Base-by-base conservation (phyloP, 2,797 vertebrate genomes). In the Eidolon dupreanum region DNA sequence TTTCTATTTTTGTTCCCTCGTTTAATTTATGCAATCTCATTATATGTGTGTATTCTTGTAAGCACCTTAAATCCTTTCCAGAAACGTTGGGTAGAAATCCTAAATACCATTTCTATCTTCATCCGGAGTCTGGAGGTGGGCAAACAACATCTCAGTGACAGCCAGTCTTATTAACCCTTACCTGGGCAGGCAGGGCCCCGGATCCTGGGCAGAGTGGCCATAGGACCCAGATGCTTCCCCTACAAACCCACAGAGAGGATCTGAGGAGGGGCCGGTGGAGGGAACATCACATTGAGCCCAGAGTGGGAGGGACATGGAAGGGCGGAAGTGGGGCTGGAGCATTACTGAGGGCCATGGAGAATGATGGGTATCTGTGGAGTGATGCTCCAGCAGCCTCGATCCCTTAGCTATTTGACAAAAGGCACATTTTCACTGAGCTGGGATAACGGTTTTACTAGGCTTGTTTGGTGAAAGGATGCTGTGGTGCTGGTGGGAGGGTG, bases 91-190 rank as follows among this genome's bases (percentile, higher is more conserved):
- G 95, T 87, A 93, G 95, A 96, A 96, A 97, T 97, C 96, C 97
- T 95, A 97, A 97, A 97, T 97, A 94, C 95, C 95, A 90, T 89
- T 98, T 97, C 97, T 97, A 95, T 96, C 97, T 98, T 97, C 93
- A 95, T 97, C 97, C 31, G 63, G 92, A 96, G 88, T 95, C 96
- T 97, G 97, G 95, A 95, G 96, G 97, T 97, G 96, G 94, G 94
- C 75, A 79, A 84, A 85, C 85, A 75, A 85, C 85, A 75, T 85
- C 88, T 95, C 36, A 4, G 84, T 92, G 96, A 83, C 96, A 88
- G 94, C 90, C 94, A 46, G 65, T 85, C 66, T 94, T 6, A 46
- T 97, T 96, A 97, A 97, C 97, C 82, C 90, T 95, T 94, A 94
- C 90, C 77, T 59, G 53, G 63, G 57, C 33, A 26, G 87, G 65